These are phyloP conservation scores for Micromussa lordhowensis DNA, from an alignment of 92 coral and sea anemone species.

Conservation along the genomic window DNA sequence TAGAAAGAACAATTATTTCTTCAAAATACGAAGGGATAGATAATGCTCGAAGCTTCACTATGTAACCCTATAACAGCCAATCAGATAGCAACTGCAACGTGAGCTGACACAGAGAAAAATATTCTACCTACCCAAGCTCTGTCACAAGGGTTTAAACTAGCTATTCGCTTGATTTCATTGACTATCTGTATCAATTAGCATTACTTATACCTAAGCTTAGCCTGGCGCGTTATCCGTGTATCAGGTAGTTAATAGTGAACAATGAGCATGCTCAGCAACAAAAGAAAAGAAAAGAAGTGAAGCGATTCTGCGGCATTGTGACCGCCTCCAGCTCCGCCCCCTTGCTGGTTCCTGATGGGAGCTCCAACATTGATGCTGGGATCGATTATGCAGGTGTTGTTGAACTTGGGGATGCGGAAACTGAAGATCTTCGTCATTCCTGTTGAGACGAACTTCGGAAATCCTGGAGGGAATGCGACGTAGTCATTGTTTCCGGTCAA, in stretches of 20 bases:
- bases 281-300: conserved; percentile 21
- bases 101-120: background rate
- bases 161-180: background rate
- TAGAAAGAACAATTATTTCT: background rate
- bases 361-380: conserved; percentile 39
- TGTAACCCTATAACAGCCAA: background rate
- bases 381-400: conserved; percentile 28
- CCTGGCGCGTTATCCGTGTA: background rate
- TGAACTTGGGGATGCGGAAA: conserved; percentile 46
- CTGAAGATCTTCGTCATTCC: background rate
- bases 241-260: background rate
- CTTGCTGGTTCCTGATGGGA: background rate
- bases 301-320: conserved; percentile 8
- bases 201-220: background rate
- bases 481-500: conserved; percentile 25
- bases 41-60: background rate
- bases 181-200: background rate
- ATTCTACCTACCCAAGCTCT: background rate
- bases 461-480: conserved; percentile 40
- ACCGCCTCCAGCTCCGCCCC: background rate
- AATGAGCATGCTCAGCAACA: conserved; percentile 1
- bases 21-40: background rate
- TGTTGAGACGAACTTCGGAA: background rate
- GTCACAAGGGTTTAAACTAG: background rate
- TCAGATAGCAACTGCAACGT: background rate